These are phyloP conservation scores for Adelosebastes latens DNA, from an alignment of 2,797 vertebrate genomes.

Conservation along the genomic window DNA sequence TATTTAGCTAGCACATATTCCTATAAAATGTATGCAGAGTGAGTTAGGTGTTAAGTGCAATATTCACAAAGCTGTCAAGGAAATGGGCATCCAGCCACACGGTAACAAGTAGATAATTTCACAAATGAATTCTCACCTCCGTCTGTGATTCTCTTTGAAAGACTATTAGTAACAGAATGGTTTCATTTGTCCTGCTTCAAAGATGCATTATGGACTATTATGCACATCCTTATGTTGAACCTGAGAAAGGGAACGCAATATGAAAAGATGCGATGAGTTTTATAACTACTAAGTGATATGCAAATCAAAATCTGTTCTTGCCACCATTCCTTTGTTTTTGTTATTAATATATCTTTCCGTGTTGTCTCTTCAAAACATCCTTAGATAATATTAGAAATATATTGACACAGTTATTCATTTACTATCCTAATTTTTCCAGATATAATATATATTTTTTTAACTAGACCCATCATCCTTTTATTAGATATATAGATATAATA, in stretches of 20 bases:
- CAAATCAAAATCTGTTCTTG: slow-evolving; percentile 28
- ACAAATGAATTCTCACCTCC: slow-evolving; percentile 68
- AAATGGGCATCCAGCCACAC: slow-evolving; percentile 70
- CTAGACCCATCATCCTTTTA: not conserved
- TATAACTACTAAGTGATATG: slow-evolving; percentile 29
- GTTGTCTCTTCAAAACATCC: not conserved
- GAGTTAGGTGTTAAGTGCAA: slow-evolving; percentile 42
- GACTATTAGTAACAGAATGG: slow-evolving; percentile 60
- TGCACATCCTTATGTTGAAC: slow-evolving; percentile 8
- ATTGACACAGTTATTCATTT: not conserved
- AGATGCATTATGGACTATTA: slow-evolving; percentile 36
- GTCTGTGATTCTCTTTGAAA: slow-evolving; percentile 69
- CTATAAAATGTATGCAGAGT: slow-evolving; percentile 55
- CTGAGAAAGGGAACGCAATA: not conserved
- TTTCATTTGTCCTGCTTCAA: slow-evolving; percentile 65
- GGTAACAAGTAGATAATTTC: slow-evolving; percentile 67
- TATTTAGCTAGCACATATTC: slow-evolving; percentile 58
- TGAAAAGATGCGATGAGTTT: slow-evolving; percentile 22
- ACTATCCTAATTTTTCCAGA: not conserved
- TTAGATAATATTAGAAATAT: not conserved
- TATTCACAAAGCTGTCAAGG: slow-evolving; percentile 65
- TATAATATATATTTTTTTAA: not conserved
- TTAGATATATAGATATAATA: not conserved
- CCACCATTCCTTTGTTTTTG: not conserved
- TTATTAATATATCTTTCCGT: not conserved